These are phyloP conservation scores for Pheosia tremula DNA, from an alignment of 2,888 invertebrate species.

Conservation along the genomic window DNA sequence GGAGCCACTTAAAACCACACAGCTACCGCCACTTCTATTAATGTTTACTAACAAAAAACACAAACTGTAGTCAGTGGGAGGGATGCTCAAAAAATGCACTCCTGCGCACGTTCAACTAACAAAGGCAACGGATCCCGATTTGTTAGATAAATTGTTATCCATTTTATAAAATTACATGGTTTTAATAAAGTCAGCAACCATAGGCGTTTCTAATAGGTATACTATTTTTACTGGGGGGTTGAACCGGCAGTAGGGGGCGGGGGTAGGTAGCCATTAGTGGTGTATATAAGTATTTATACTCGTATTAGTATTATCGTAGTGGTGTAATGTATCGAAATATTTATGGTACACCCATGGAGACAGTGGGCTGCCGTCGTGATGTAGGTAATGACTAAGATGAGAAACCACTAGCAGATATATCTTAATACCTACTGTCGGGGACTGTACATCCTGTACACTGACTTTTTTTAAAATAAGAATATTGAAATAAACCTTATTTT, in stretches of 20 bases:
- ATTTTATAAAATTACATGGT: conserved; percentile 75
- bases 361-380: too few species aligned
- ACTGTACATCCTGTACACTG: too few species aligned
- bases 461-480: too few species aligned
- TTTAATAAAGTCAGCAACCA: conserved; percentile 58
- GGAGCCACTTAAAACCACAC: background rate
- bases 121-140: conserved; percentile 48
- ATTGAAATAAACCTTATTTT: too few species aligned
- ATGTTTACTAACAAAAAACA: conserved; percentile 25
- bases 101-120: conserved; percentile 31
- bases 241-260: conserved; percentile 56
- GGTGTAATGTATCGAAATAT: background rate
- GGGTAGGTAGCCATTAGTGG: conserved; percentile 52
- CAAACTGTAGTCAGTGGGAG: conserved; percentile 30
- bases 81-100: conserved; percentile 35
- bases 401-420: too few species aligned
- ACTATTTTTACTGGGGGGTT: conserved; percentile 60
- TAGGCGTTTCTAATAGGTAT: conserved; percentile 67
- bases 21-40: conserved; percentile 1
- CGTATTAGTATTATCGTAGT: too few species aligned
- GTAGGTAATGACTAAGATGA: too few species aligned
- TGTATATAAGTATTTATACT: too few species aligned
- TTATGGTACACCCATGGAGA: conserved; percentile 13
- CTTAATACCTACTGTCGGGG: too few species aligned
- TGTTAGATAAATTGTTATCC: conserved; percentile 66